A percentile compares a stretch with the other conserved stretches of the same genome.
phyloP scores from a whole-genome alignment of 2,113 vertebrate genomes.

The Sturnus vulgaris region DNA sequence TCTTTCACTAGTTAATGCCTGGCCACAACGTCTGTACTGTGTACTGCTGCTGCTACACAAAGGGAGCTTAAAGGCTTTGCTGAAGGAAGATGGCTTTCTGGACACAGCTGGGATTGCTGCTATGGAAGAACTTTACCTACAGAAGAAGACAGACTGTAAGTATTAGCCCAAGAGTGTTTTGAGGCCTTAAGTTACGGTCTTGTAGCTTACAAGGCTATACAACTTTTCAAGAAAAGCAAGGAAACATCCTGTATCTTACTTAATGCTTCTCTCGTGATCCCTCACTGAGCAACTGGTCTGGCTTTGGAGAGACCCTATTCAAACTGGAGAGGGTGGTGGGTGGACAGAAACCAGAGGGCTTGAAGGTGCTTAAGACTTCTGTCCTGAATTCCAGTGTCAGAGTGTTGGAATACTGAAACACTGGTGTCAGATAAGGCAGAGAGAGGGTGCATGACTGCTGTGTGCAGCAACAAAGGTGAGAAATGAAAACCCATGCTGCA shows the following conservation, averaged over 20 bases:
- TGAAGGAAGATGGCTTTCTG: constrained; percentile 83
- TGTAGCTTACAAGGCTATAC: not conserved
- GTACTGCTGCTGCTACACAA: constrained; percentile 46
- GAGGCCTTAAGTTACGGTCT: not conserved
- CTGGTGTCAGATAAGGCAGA: not conserved
- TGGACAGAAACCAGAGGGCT: not conserved
- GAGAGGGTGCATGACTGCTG: not conserved
- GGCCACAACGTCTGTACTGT: constrained; percentile 71
- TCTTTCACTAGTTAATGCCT: constrained; percentile 74
- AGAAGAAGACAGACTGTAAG: constrained; percentile 93
- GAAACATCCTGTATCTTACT: not conserved
- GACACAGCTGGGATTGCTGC: constrained; percentile 88
- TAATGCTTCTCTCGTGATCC: not conserved
- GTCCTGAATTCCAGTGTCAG: not conserved
- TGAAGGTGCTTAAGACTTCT: not conserved
- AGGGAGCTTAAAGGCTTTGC: constrained; percentile 10
- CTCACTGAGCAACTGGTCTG: not conserved
- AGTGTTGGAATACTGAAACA: not conserved
- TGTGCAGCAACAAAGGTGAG: not conserved
- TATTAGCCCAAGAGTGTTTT: not conserved
- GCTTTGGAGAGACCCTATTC: not conserved
- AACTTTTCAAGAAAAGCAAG: not conserved
- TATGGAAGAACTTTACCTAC: constrained; percentile 98
- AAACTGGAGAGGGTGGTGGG: not conserved
- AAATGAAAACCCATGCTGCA: not conserved